Percentiles rank a stretch among this genome's conserved stretches.
phyloP scores from a whole-genome alignment of 37 sponge, comb jelly and placozoan species.

The Eunapius fragilis region DNA sequence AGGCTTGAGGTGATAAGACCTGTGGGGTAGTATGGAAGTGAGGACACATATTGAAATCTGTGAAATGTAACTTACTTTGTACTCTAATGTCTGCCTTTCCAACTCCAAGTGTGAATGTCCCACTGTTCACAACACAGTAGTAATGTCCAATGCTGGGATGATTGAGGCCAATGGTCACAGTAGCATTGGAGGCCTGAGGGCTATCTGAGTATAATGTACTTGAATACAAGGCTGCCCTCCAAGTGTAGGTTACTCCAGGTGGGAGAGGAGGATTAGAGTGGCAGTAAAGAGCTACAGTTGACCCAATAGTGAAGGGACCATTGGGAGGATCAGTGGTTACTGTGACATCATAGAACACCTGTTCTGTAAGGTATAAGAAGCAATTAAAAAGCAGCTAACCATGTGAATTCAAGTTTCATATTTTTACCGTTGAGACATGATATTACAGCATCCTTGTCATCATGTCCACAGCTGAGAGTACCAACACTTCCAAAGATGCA shows the following conservation, averaged over 20 bases:
- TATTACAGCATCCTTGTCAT: not conserved
- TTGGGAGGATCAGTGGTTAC: not conserved
- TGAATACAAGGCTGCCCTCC: not conserved
- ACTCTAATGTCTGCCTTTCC: not conserved
- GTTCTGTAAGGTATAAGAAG: not conserved
- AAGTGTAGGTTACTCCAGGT: not conserved
- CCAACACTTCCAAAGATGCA: not conserved
- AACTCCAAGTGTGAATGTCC: not conserved
- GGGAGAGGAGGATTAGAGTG: not conserved
- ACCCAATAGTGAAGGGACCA: not conserved
- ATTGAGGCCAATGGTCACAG: not conserved
- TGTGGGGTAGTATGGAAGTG: not conserved
- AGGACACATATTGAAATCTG: not conserved
- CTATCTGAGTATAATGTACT: not conserved
- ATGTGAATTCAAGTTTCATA: not conserved
- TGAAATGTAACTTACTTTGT: not conserved
- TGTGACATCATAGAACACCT: not conserved
- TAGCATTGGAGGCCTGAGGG: not conserved
- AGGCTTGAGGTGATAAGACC: not conserved
- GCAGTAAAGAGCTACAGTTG: not conserved
- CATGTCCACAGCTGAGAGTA: not conserved
- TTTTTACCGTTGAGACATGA: not conserved
- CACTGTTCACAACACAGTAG: not conserved
- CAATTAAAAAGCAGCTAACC: not conserved
- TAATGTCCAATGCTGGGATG: not conserved